These are phyloP conservation scores for Campoplex nolae DNA, from an alignment of 2,888 invertebrate genomes.

Conservation along the genomic window DNA sequence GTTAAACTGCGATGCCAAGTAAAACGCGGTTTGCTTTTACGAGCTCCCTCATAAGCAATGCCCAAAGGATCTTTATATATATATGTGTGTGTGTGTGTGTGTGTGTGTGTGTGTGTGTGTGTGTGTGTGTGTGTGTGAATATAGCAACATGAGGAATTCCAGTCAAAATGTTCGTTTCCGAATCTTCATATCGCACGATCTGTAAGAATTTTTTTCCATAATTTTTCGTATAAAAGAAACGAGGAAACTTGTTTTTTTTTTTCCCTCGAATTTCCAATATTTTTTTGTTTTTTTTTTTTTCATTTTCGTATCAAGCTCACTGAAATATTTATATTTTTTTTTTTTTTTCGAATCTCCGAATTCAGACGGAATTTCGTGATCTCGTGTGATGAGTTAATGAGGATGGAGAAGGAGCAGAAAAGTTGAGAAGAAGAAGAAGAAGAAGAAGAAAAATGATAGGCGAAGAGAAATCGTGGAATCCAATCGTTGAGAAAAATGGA, in stretches of 20 bases:
- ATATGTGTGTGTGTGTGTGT: background rate
- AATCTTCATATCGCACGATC: background rate
- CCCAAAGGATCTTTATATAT: constrained; percentile 77
- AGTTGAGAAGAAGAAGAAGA: background rate
- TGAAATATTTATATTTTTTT: background rate
- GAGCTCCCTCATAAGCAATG: constrained; percentile 81
- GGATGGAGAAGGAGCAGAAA: background rate
- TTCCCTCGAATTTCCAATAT: background rate
- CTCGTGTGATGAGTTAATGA: background rate
- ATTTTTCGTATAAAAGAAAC: background rate
- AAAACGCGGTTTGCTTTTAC: constrained; percentile 83
- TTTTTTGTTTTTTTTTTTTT: background rate
- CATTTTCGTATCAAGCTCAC: background rate
- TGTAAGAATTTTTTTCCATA: background rate
- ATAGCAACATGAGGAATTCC: background rate
- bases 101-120: constrained; percentile 4
- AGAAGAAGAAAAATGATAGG: background rate
- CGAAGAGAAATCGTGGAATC: constrained; percentile 1
- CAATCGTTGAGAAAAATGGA: constrained; percentile 30
- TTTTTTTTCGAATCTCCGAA: background rate
- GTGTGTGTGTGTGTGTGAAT: background rate
- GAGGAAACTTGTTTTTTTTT: background rate
- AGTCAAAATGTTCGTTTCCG: background rate
- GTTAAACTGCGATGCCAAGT: constrained; percentile 84
- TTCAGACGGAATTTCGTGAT: background rate